Percentiles rank a stretch among this genome's conserved stretches.
These are phyloP conservation scores for Sitophilus oryzae DNA, from an alignment of 1,140 invertebrate species.

Conservation along the genomic window DNA sequence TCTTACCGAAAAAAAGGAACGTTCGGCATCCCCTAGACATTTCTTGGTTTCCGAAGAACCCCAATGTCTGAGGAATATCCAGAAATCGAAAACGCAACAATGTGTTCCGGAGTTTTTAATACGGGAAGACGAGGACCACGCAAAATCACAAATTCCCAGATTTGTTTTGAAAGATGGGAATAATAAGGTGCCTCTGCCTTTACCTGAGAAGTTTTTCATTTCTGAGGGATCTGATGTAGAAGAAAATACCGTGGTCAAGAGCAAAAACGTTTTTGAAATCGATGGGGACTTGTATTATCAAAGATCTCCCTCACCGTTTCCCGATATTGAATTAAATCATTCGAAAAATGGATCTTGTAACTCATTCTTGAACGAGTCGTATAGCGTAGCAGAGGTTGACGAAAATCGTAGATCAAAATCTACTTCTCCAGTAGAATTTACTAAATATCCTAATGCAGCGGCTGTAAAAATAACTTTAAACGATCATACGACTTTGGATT, in stretches of 20 bases:
- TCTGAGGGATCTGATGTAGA: constrained; percentile 15
- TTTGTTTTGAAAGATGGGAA: constrained; percentile 19
- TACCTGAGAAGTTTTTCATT: constrained; percentile 26
- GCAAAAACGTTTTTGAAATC: constrained; percentile 16
- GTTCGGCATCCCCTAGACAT: constrained; percentile 8
- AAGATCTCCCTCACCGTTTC: constrained; percentile 33
- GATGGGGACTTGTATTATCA: constrained; percentile 14
- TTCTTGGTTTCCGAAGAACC: constrained; percentile 24
- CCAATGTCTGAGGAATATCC: constrained; percentile 1
- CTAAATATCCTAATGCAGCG: background rate
- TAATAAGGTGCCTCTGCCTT: constrained; percentile 11
- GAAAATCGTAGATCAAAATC: constrained; percentile 23
- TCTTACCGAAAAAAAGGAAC: constrained; percentile 21
- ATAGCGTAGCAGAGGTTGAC: constrained; percentile 30
- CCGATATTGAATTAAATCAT: constrained; percentile 28
- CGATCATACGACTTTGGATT: too few species aligned
- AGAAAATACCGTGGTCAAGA: constrained; percentile 7
- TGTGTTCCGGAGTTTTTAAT: constrained; percentile 27
- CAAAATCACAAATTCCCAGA: background rate
- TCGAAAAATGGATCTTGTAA: constrained; percentile 35
- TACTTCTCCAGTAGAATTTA: background rate
- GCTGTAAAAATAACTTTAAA: background rate
- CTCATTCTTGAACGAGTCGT: constrained; percentile 30
- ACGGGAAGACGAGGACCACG: constrained; percentile 23
- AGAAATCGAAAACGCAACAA: constrained; percentile 16